Conservation (phyloP, 1,140 invertebrate species). For the Dendrolimus kikuchii region DNA sequence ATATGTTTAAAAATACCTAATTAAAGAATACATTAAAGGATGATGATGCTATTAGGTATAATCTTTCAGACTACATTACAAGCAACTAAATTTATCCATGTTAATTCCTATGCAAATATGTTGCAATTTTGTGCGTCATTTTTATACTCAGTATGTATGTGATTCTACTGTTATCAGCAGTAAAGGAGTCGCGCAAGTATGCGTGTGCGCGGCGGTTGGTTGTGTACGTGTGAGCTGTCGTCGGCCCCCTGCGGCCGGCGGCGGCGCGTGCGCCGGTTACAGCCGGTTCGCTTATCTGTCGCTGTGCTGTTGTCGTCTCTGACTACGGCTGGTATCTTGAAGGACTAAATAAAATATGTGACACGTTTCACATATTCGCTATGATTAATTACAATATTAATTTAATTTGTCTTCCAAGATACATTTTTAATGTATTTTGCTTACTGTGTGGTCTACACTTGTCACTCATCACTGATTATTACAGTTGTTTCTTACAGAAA, state of each 20-base stretch:
- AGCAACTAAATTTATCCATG: constrained; percentile 8
- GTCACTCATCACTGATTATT: too few species aligned
- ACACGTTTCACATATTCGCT: constrained; percentile 5
- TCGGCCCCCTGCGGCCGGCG: constrained; percentile 55
- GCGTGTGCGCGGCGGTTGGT: constrained; percentile 12
- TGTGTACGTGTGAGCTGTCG: constrained; percentile 22
- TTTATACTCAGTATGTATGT: constrained; percentile 33
- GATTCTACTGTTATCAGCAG: constrained; percentile 38
- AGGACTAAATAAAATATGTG: constrained; percentile 19
- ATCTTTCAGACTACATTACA: constrained; percentile 8
- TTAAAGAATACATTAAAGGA: neutral
- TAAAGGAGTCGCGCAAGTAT: constrained; percentile 18
- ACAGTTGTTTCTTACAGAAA: too few species aligned
- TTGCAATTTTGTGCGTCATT: constrained; percentile 42
- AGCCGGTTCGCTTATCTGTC: constrained; percentile 48
- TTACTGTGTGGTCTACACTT: too few species aligned
- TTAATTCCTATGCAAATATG: constrained; percentile 17
- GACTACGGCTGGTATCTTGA: constrained; percentile 18
- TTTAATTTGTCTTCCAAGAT: neutral
- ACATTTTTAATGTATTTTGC: too few species aligned
- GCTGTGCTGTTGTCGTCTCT: constrained; percentile 31
- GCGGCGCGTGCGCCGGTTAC: constrained; percentile 33
- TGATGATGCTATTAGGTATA: neutral
- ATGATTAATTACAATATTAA: neutral
- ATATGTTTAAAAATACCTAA: too few species aligned